Evolutionary conservation across 2,797 vertebrate species (phyloP).

Genomic region (Catharus ustulatus): DNA sequence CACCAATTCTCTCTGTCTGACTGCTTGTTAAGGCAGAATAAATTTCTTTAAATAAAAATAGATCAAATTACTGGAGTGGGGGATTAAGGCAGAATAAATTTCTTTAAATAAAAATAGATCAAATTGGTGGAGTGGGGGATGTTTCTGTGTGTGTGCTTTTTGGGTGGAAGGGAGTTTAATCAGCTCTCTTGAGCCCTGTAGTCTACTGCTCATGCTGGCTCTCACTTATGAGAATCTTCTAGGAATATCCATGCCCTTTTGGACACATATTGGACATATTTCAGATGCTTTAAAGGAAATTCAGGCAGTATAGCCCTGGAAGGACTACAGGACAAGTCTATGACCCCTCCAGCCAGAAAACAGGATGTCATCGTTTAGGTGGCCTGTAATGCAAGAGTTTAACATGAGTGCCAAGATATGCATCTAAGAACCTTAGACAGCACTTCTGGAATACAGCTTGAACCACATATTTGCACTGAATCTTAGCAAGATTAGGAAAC

Average conservation of each 20-base stretch:
- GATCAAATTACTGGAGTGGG: not conserved
- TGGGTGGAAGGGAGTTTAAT: not conserved
- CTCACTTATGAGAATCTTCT: not conserved
- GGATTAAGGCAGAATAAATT: not conserved
- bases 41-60: not conserved
- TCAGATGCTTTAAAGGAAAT: not conserved
- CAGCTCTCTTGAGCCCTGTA: not conserved
- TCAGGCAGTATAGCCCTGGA: not conserved
- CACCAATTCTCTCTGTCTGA: not conserved
- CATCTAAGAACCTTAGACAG: not conserved
- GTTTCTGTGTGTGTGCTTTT: not conserved
- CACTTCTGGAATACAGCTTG: not conserved
- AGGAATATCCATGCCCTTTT: not conserved
- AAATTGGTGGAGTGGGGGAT: not conserved
- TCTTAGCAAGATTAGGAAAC: conserved; percentile 1
- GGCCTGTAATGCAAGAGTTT: not conserved
- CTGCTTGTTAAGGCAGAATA: not conserved
- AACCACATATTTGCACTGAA: conserved; percentile 4
- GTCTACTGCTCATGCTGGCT: not conserved
- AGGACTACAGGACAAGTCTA: not conserved
- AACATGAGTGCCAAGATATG: not conserved
- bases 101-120: not conserved
- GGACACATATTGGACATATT: not conserved
- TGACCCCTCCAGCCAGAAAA: not conserved
- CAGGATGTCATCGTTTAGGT: not conserved